These are phyloP conservation scores for Corydoras sp. DNA, from an alignment of 2,113 vertebrate genomes.

Conservation along the genomic window DNA sequence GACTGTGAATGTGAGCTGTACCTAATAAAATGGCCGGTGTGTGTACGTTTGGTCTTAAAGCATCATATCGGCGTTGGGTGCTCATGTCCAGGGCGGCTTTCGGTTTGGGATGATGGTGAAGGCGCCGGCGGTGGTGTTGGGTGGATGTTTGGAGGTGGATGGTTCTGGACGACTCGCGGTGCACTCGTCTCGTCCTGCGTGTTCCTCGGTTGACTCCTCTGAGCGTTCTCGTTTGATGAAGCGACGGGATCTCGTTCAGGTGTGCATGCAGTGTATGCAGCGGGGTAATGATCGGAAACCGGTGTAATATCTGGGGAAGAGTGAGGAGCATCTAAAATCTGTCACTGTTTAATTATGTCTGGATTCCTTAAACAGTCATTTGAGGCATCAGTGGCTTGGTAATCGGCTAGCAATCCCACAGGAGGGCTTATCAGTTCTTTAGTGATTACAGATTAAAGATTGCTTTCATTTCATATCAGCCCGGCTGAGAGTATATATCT, in stretches of 20 bases:
- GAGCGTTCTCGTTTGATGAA: not conserved
- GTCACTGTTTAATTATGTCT: conserved; percentile 48
- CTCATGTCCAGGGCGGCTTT: too few species aligned
- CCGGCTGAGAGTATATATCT: conserved; percentile 12
- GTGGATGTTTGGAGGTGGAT: too few species aligned
- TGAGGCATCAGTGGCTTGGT: conserved; percentile 70
- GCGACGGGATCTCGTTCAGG: conserved; percentile 9
- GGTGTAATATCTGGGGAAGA: conserved; percentile 29
- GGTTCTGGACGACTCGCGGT: too few species aligned
- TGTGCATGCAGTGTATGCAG: conserved; percentile 20
- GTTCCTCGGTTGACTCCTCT: too few species aligned
- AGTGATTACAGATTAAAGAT: conserved; percentile 47
- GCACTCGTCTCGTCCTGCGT: too few species aligned
- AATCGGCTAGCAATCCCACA: conserved; percentile 64
- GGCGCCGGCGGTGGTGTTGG: too few species aligned
- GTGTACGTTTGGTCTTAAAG: too few species aligned
- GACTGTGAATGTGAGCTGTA: too few species aligned
- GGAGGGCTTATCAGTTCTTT: conserved; percentile 50
- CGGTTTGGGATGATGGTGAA: too few species aligned
- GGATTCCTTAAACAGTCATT: conserved; percentile 65
- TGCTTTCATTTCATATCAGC: conserved; percentile 21
- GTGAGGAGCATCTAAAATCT: conserved; percentile 40
- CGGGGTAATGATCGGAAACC: conserved; percentile 19
- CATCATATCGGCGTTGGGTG: too few species aligned
- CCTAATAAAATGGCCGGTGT: too few species aligned